Evolutionary conservation across 1,140 invertebrate species (phyloP), one percentile per base, ranked within the genome.

Genomic region (Hyposmocoma kahamanoa): DNA sequence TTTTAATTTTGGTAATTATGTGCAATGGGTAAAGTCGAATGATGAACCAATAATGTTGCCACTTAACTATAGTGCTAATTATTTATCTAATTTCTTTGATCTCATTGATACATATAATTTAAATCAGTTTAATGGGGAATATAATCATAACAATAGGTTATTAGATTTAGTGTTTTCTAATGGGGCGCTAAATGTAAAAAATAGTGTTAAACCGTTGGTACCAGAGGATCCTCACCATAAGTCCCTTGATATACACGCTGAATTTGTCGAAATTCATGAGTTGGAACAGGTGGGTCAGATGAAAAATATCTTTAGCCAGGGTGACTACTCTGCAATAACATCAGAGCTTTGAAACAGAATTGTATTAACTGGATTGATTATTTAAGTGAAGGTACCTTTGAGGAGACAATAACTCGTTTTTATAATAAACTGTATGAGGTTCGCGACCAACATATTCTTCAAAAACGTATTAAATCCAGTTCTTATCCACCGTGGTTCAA

Each of bases 401-500:
- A 34, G 15, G 8, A 34, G 5, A 13, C 32, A 10, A 13, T 34
- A 9, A 34, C 5, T 34, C 3, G 8, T n/a, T 34, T 34, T 34
- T 34, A 34, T 34, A 15, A 34, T 4, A 34, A 34, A 13, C 15
- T 34, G n/a, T 34, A 34, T 34, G 5, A 5, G 15, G 8, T 34
- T 13, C 32, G 32, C 15, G 13, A 34, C 32, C 8, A 34, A 34
- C 15, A 8, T 15, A 34, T 34, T 34, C 32, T 13, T 3, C 32
- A 34, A 34, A 34, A 15, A 15, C 4, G 9, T n/a, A 4, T n/a
- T 13, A 34, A n/a, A 13, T 13, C 32, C 3, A 34, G 8, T 13
- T n/a, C 8, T 4, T 52, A 47, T 42, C 56, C 50, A 10, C 20
- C 28, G 11, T 58, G 56, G 50, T 58, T 49, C 22, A 48, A 39